Evolutionary conservation across 2,888 invertebrate species (phyloP), one percentile per base, ranked within the genome.

Genomic region (Tipula unca): DNA sequence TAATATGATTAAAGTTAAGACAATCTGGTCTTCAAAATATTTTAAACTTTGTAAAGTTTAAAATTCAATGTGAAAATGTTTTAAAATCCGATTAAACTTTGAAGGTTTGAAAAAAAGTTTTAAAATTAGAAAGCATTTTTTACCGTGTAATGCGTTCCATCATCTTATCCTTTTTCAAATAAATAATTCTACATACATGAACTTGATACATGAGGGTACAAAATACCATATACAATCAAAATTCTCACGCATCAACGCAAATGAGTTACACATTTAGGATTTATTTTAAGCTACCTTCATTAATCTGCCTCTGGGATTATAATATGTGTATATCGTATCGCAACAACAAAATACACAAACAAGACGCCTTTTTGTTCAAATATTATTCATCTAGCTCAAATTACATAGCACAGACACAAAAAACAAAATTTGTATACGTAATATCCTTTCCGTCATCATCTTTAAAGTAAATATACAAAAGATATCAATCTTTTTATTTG

Each of bases 331-430:
- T 6, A 4, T 1, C 32, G 32, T 48, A 48, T 17, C 14, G 10
- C 25, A 69, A 20, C 25, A 25, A 69, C 69, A 69, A 20, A 69
- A 25, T 69, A 25, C 10, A 69, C 69, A 69, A 25, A 69, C 25
- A 69, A 69, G 69, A 69, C 69, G 25, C 69, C 69, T 69, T 69
- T 69, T 69, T 69, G 20, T 69, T 69, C 8, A 69, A 69, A n/a
- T n/a, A n/a, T n/a, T 69, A 69, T 69, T 69, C 69, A 69, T 69
- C 69, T 69, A 69, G 69, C 69, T 69, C 69, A 25, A 69, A 69
- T 69, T 69, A 69, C 69, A n/a, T n/a, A 69, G 69, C 25, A 69
- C 13, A 25, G 69, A 25, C 25, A 69, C 4, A 17, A 54, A 54
- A 17, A 17, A 54, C 1, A 17, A 17, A 0, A 8, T 17, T 1